These are phyloP conservation scores for Ormyrus pomaceus DNA, from an alignment of 2,888 invertebrate genomes.

Conservation along the genomic window DNA sequence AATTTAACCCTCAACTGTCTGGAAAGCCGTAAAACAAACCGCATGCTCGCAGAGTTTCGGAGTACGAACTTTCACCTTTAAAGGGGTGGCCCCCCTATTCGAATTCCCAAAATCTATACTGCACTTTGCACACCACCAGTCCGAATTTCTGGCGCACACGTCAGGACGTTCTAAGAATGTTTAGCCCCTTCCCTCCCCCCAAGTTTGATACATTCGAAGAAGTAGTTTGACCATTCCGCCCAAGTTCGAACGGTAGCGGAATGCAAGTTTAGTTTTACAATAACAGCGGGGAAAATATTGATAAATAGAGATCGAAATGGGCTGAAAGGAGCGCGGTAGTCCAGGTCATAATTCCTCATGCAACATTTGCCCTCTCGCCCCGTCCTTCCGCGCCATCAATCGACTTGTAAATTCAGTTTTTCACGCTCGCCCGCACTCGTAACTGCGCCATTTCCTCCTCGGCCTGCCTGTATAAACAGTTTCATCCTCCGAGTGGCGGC, in stretches of 20 bases:
- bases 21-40: slow-evolving; percentile 14
- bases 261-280: no score
- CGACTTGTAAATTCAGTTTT: slow-evolving; percentile 36
- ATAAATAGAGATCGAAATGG: no score
- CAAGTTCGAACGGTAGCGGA: no score
- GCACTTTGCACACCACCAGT: no score
- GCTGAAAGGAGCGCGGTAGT: no score
- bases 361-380: slow-evolving; percentile 7
- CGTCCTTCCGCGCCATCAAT: not conserved
- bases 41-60: slow-evolving; percentile 3
- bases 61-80: slow-evolving; percentile 8
- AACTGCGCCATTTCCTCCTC: not conserved
- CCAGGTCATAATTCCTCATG: slow-evolving; percentile 8
- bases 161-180: no score
- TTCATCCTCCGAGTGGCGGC: not conserved
- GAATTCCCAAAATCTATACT: no score
- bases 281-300: no score
- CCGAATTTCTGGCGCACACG: no score
- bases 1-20: not conserved
- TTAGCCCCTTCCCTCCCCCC: no score
- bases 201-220: no score
- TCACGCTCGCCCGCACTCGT: not conserved
- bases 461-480: not conserved
- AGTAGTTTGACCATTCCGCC: no score
- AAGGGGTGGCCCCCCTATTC: not conserved